Evolutionary conservation across 2,888 invertebrate genomes (phyloP).

Genomic region (Doris montereyensis): DNA sequence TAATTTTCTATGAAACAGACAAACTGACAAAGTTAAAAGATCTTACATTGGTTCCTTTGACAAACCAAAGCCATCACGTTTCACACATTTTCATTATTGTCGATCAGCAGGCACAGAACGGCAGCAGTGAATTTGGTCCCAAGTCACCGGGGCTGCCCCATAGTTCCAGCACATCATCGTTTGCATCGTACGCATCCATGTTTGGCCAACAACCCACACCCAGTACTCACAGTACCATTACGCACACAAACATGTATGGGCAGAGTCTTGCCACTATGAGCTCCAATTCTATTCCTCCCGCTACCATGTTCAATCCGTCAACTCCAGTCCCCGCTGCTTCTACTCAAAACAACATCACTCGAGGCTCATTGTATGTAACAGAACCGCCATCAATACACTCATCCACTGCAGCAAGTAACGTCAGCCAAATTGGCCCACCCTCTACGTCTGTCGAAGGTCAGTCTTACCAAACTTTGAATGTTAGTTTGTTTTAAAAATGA

Average conservation of each 20-base stretch:
- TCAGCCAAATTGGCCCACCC: background rate
- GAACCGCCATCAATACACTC: background rate
- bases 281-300: too few species aligned
- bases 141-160: conserved; percentile 51
- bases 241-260: background rate
- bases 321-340: conserved; percentile 45
- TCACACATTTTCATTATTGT: too few species aligned
- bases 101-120: too few species aligned
- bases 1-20: too few species aligned
- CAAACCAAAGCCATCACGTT: too few species aligned
- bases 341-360: conserved; percentile 44
- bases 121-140: too few species aligned
- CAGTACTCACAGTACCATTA: conserved; percentile 1
- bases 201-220: conserved; percentile 28
- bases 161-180: conserved; percentile 67
- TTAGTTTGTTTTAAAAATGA: too few species aligned
- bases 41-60: too few species aligned
- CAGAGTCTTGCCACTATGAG: too few species aligned
- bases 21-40: too few species aligned
- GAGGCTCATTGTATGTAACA: conserved; percentile 23
- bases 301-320: conserved; percentile 36
- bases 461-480: too few species aligned
- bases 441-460: too few species aligned
- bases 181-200: conserved; percentile 53
- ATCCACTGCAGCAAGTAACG: background rate